A percentile compares a stretch with the other conserved stretches of the same genome.
phyloP scores from a whole-genome alignment of 2,113 vertebrate species.

The Orthochromis indermauri region DNA sequence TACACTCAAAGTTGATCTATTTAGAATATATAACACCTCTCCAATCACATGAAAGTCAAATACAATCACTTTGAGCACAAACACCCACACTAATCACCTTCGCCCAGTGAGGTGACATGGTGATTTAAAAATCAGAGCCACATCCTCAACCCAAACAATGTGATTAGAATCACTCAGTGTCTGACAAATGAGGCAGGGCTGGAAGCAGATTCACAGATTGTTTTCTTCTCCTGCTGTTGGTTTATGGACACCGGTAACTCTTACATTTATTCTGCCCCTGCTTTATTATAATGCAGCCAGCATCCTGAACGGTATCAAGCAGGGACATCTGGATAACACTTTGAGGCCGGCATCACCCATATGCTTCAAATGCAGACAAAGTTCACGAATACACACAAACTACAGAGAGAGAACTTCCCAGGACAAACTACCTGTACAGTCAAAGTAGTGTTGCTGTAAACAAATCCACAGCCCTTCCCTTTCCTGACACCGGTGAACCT shows the following conservation, averaged over 20 bases:
- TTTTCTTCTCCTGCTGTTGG: background rate
- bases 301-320: background rate
- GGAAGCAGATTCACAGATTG: background rate
- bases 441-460: background rate
- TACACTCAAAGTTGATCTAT: background rate
- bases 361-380: background rate
- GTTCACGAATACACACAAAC: background rate
- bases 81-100: constrained; percentile 36
- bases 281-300: constrained; percentile 1
- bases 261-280: background rate
- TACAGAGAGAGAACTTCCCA: background rate
- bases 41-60: constrained; percentile 48
- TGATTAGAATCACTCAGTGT: constrained; percentile 20
- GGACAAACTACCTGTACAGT: background rate
- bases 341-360: background rate
- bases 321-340: constrained; percentile 19
- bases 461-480: constrained; percentile 8
- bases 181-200: constrained; percentile 4
- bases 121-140: constrained; percentile 32
- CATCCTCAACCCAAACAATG: constrained; percentile 17
- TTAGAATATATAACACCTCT: background rate
- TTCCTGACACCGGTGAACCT: background rate
- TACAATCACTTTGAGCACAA: constrained; percentile 39
- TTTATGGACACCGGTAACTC: background rate
- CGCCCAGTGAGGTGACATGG: constrained; percentile 7